Evolutionary conservation across 2,113 vertebrate genomes (phyloP), one percentile per base, ranked within the genome.

Genomic region (Parotia lawesii): DNA sequence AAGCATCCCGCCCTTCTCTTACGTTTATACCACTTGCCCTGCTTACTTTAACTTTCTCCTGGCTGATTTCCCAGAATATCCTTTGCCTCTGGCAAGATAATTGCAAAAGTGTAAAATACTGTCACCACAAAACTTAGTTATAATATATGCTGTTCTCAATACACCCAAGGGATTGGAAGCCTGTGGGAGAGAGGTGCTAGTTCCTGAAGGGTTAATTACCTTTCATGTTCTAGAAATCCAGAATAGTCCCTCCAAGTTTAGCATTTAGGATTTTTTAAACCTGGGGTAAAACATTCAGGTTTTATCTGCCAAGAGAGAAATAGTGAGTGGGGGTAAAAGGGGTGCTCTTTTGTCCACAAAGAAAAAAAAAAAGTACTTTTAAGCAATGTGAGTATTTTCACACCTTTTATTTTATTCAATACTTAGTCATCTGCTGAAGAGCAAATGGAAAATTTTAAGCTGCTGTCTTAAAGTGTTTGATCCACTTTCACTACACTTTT

Each of bases 41-140:
- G 81, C 82, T 96, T 96, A 76, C 83, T 95, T 10, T 87, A 89
- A 95, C 93, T 95, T 95, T 92, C 91, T 87, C 40, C 86, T 94
- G 95, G 91, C 90, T 86, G 57, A 50, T 91, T 86, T 95, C 88
- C 94, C 85, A 70, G 91, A 96, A 93, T 91, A 96, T 96, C 76
- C 82, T 89, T 96, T 71, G 75, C 87, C 79, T 93, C 91, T 84
- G 79, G 89, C 92, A 95, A 82, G 79, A 84, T 78, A 94, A 77
- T 90, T 96, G 71, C 89, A 85, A 57, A 85, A 96, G 87, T 57
- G 79, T 91, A 85, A 83, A 91, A 80, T 37, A 80, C 56, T 93
- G 61, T 84, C 47, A 3, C 73, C 77, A 83, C 81, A 87, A 78
- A 87, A 66, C 33, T 70, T 31, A 67, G 71, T 70, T 89, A 54